Evolutionary conservation across 2,888 invertebrate genomes (phyloP), one percentile per base, ranked within the genome.

Genomic region (Patella ulyssiponensis): DNA sequence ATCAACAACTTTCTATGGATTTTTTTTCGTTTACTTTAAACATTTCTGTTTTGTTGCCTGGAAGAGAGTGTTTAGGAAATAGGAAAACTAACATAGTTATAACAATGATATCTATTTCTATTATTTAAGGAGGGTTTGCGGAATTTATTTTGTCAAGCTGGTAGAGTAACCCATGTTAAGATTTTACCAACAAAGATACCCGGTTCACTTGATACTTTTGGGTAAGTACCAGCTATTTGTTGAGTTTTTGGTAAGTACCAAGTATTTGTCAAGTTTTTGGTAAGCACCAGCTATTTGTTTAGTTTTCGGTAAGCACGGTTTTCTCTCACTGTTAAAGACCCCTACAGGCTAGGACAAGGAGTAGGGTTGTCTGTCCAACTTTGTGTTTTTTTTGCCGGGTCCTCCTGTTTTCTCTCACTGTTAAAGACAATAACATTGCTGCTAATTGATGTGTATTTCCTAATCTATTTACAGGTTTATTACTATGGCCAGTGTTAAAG

Each of bases 91-190:
- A 20, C 20, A 27, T 33, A 9, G 7, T 27, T 17, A 71, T 23
- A 71, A 23, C n/a, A 71, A 5, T 23, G n/a, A 17, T 17, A 64
- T 12, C 44, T 33, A 14, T 64, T 69, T 69, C 17, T 73, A 64
- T 20, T 23, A 56, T 81, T 79, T 27, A 74, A 87, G 87, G 81
- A 79, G 12, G 86, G 85, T 2, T 73, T 87, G 1, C 69, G 56
- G 20, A 85, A 85, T 54, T 56, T 86, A 52, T 87, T 87, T 80
- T 75, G 82, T 17, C 78, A 83, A 73, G 80, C 80, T 64, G 87
- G 87, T 17, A 79, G 12, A 64, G 84, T 82, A 5, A 72, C 64
- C 54, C 58, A 77, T 52, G 80, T 53, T 20, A 75, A 69, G 73
- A 81, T 79, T 64, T 74, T 79, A 78, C 58, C 56, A 75, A 58